Percentiles rank a stretch among this genome's conserved stretches.
phyloP scores from a whole-genome alignment of 2,888 invertebrate species.

The Prosapia bicincta region DNA sequence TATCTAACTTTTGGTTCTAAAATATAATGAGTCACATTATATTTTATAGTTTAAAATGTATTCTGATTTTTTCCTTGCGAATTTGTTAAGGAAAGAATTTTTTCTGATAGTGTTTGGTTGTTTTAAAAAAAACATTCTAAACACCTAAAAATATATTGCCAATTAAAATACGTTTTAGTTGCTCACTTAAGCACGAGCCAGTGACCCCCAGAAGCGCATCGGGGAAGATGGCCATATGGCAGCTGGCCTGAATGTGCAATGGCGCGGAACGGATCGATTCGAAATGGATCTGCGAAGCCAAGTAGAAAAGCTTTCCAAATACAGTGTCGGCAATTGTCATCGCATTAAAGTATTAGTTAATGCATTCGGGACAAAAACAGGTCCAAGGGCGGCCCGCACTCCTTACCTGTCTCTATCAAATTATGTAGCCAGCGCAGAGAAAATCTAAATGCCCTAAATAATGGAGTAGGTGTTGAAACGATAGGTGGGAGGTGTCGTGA shows the following conservation, averaged over 20 bases:
- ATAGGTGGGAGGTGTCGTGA: background rate
- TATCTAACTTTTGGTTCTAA: too few species aligned
- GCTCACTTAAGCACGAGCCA: too few species aligned
- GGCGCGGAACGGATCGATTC: background rate
- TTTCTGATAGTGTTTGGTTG: too few species aligned
- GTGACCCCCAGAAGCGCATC: too few species aligned
- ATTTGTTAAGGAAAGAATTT: too few species aligned
- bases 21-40: too few species aligned
- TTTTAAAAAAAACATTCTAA: too few species aligned
- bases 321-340: background rate
- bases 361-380: background rate
- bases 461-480: background rate
- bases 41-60: too few species aligned
- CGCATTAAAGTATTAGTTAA: background rate
- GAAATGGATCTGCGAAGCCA: background rate
- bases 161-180: too few species aligned
- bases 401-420: background rate
- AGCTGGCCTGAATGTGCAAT: background rate
- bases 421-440: background rate
- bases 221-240: background rate
- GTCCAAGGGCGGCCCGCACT: background rate
- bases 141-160: too few species aligned
- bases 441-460: background rate
- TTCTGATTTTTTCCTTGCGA: too few species aligned
- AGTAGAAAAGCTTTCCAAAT: background rate